Evolutionary conservation across 2,113 vertebrate species (phyloP), one percentile per base, ranked within the genome.

Genomic region (Takifugu bimaculatus): DNA sequence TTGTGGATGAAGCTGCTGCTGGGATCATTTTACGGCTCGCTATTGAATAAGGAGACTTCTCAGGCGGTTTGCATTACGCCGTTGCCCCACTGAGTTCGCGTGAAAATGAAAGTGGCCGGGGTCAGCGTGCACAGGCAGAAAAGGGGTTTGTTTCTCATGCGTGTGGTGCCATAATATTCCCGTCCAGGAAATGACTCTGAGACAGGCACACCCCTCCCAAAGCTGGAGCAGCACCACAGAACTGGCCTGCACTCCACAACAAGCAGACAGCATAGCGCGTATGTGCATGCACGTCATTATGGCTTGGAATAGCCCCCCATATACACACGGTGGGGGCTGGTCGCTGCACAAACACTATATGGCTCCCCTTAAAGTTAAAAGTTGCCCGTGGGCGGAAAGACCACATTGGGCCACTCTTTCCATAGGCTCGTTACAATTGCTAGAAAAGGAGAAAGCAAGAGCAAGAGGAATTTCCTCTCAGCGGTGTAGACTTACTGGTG

Each of bases 161-260:
- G 57, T 86, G 72, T 80, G 79, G 74, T 84, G 79, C 83, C 64
- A 72, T 86, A 88, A 85, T 80, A 81, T 83, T 70, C 71, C 63
- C 57, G 64, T 86, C 64, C 84, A 85, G 88, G 85, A 88, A 87
- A 88, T 85, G 72, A 82, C 72, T 82, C 74, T 59, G 77, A 86
- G 84, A 81, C 79, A 79, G 68, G 70, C 74, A 63, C 70, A 79
- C 85, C 78, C 83, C 80, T 88, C 80, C 83, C 80, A 85, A 77
- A 77, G 75, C 77, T 84, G 83, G 83, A 87, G 81, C 52, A 47
- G 68, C 77, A 87, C 84, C 84, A 72, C 75, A 85, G 84, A 78
- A 87, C 78, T 79, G 74, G 76, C 74, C 81, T 82, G 75, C 83
- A 87, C 85, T 75, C 79, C 65, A 50, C 56, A 66, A 60, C 29